These are phyloP conservation scores for Callinectes sapidus DNA, from an alignment of 2,888 invertebrate genomes.

Conservation along the genomic window DNA sequence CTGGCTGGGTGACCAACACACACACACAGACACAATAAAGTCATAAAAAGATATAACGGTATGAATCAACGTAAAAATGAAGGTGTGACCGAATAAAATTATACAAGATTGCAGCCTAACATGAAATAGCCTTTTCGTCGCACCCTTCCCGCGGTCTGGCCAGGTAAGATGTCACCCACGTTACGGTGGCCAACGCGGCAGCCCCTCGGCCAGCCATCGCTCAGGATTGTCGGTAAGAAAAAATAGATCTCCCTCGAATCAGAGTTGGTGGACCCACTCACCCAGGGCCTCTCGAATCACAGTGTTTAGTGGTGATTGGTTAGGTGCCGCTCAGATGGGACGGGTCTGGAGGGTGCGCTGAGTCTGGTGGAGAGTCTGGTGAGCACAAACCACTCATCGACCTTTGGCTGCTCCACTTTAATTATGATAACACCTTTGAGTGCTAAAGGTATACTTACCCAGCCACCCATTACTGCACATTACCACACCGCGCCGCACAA, in stretches of 20 bases:
- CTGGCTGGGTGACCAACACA: no score
- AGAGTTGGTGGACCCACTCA: not conserved
- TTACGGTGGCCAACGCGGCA: not conserved
- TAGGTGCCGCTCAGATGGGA: not conserved
- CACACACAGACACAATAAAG: not conserved
- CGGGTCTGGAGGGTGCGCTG: not conserved
- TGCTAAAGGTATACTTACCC: not conserved
- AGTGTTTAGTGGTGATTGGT: not conserved
- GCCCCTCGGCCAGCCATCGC: not conserved
- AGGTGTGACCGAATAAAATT: not conserved
- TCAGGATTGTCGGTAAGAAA: not conserved
- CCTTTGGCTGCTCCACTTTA: not conserved
- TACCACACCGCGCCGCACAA: not conserved
- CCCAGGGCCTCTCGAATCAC: not conserved
- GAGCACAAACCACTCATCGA: not conserved
- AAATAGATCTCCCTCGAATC: not conserved
- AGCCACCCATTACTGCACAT: not conserved
- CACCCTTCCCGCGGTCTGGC: not conserved
- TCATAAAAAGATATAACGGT: not conserved
- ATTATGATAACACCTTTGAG: constrained; percentile 13
- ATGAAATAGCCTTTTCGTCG: not conserved
- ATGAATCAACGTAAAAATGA: not conserved
- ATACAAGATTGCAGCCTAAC: constrained; percentile 3
- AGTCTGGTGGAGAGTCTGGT: not conserved
- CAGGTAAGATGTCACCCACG: not conserved